Evolutionary conservation across 2,888 invertebrate species (phyloP), one percentile per base, ranked within the genome.

Genomic region (Encarsia formosa): DNA sequence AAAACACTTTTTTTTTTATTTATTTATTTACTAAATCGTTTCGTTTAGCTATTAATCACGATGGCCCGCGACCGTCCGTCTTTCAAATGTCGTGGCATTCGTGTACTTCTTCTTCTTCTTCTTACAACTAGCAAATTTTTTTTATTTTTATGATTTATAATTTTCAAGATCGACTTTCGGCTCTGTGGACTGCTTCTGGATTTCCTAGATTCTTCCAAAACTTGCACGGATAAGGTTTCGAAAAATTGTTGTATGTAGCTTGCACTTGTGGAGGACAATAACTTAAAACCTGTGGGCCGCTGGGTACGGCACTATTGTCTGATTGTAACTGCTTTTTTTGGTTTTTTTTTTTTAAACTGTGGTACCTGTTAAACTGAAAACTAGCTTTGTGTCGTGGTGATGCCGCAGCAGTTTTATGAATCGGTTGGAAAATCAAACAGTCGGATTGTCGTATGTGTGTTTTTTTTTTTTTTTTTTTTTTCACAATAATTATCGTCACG

Each of bases 31-130:
- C 8, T 35, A 15, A 15, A 3, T 35, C 16, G 34, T 15, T 15
- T 15, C n/a, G 6, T 37, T 18, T 59, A 58, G 60, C 59, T 58
- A 51, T 60, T 11, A 59, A 59, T 62, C 65, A 64, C 59, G 49
- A 62, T 64, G 68, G 65, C 67, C 66, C 67, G 65, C 63, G 63
- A 64, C 60, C 60, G 59, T 65, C 58, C 59, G 54, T 59, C 53
- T 52, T 61, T 57, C 61, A 61, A 63, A 61, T 69, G 64, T 60
- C 69, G 67, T 65, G 63, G 63, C 59, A 61, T 56, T 57, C 52
- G 56, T 59, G 55, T 59, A 59, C 52, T 55, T 53, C 49, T 48
- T 45, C n/a, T 54, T 49, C 32, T 48, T 40, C 48, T 42, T 58
- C 49, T 52, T 41, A 42, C 26, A 31, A 48, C 49, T 51, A 41